Conservation (phyloP, 1,140 invertebrate genomes). For the Samia ricini region DNA sequence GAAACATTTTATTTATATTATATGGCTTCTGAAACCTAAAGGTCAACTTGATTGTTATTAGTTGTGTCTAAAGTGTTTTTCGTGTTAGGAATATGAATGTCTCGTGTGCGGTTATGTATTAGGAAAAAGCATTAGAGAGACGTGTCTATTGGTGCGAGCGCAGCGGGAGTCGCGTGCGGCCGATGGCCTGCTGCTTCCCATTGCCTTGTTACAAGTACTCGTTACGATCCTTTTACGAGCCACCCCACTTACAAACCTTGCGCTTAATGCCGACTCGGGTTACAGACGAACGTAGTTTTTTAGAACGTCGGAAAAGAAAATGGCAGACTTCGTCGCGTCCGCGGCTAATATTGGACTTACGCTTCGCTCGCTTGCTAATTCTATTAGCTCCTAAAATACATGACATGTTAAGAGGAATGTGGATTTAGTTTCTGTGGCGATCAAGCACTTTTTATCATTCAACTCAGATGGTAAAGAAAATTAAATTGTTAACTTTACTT, state of each 20-base stretch:
- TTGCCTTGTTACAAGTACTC: conserved; percentile 41
- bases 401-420: conserved; percentile 31
- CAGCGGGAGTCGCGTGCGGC: conserved; percentile 50
- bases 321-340: conserved; percentile 22
- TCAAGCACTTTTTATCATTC: too few species aligned
- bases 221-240: conserved; percentile 48
- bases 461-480: not conserved
- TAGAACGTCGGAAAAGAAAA: conserved; percentile 46
- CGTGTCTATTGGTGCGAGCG: conserved; percentile 14
- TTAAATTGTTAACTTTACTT: conserved; percentile 64
- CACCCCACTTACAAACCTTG: conserved; percentile 48
- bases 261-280: conserved; percentile 47
- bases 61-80: not conserved
- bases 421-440: not conserved
- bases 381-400: conserved; percentile 4
- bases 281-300: conserved; percentile 46
- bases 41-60: not conserved
- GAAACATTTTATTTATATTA: not conserved
- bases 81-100: conserved; percentile 3
- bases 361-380: conserved; percentile 25
- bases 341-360: conserved; percentile 30
- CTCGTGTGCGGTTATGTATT: conserved; percentile 3
- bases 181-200: conserved; percentile 43
- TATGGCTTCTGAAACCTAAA: not conserved
- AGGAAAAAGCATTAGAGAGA: conserved; percentile 14